phyloP scores from a whole-genome alignment of 2,797 vertebrate genomes.

The Anisognathus igniventris region DNA sequence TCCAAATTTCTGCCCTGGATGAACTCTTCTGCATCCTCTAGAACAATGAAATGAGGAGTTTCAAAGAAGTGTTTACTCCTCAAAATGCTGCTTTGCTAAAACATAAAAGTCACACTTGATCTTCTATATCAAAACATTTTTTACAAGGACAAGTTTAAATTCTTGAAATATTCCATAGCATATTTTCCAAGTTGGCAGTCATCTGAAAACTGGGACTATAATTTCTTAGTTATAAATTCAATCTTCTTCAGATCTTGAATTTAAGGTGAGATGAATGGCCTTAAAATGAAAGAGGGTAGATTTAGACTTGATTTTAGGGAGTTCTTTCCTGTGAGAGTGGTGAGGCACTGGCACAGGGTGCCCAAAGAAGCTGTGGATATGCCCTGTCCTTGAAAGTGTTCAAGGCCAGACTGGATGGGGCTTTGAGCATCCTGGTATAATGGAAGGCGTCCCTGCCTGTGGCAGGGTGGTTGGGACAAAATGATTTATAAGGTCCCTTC shows the following conservation, averaged over 20 bases:
- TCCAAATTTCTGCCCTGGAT: neutral
- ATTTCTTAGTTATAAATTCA: neutral
- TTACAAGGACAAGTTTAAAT: neutral
- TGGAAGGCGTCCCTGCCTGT: neutral
- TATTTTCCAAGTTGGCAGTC: neutral
- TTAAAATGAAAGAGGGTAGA: neutral
- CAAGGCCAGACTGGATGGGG: neutral
- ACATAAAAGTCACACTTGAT: neutral
- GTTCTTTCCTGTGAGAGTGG: neutral
- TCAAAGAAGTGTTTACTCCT: neutral
- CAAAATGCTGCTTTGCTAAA: neutral
- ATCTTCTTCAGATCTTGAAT: neutral
- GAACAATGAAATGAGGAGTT: neutral
- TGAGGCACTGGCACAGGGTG: neutral
- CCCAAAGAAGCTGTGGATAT: neutral
- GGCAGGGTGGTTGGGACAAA: neutral
- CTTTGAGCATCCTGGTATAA: neutral
- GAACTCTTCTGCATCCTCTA: neutral
- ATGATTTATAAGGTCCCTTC: neutral
- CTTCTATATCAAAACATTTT: neutral
- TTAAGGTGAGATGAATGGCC: neutral
- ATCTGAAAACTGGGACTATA: neutral
- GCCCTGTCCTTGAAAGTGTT: neutral
- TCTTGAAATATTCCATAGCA: neutral
- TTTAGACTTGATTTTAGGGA: neutral